A percentile compares a stretch with the other conserved stretches of the same genome.
Conservation (phyloP, 1,140 invertebrate genomes). For the Micrasema minimum region DNA sequence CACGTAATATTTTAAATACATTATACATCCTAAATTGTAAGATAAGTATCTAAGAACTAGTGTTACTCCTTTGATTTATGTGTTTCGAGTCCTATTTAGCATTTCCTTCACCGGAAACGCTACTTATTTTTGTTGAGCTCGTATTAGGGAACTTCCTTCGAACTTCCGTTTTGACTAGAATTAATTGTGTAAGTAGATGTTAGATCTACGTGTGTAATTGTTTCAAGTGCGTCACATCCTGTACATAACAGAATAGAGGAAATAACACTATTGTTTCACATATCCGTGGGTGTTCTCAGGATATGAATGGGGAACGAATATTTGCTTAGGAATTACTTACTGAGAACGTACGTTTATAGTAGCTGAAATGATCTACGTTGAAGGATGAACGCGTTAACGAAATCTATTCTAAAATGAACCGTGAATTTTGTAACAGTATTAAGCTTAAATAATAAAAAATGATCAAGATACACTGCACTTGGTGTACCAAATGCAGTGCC, state of each 20-base stretch:
- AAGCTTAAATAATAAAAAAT: no score
- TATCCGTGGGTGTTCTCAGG: constrained; percentile 22
- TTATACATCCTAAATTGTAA: no score
- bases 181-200: constrained; percentile 15
- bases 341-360: no score
- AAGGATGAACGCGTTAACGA: no score
- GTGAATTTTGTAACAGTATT: no score
- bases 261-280: constrained; percentile 18
- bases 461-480: no score
- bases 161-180: constrained; percentile 20
- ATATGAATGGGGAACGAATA: constrained; percentile 7
- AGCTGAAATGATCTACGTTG: no score
- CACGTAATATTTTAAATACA: no score
- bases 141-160: constrained; percentile 33
- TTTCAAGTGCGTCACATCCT: constrained; percentile 23
- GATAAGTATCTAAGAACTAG: not conserved
- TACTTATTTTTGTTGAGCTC: constrained; percentile 9
- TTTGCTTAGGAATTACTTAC: not conserved
- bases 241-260: not conserved
- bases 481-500: no score
- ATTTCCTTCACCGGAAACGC: constrained; percentile 17
- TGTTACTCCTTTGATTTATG: constrained; percentile 12
- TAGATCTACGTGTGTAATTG: constrained; percentile 1
- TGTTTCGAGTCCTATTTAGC: constrained; percentile 15
- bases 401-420: no score